Evolutionary conservation across 2,888 invertebrate genomes (phyloP), one percentile per base, ranked within the genome.

Genomic region (Eremobia ochroleuca): DNA sequence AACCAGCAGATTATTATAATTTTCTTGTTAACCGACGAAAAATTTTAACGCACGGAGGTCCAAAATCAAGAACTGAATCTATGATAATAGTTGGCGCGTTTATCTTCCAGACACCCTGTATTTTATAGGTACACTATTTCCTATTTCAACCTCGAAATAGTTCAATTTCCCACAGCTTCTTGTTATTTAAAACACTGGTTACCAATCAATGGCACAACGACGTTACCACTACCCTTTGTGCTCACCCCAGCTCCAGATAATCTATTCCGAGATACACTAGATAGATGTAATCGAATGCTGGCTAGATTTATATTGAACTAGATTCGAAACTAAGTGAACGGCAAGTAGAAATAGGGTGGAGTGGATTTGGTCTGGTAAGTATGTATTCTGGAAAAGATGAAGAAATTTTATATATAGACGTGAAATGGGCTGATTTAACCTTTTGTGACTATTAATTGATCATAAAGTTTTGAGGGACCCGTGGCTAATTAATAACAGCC

Each of bases 281-380:
- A 90, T 92, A 92, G 89, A 90, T 88, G 91, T 92, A 92, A 92
- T 92, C 90, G 91, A 92, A 91, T 88, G 82, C 85, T 78, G 82
- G 84, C 85, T 88, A 85, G 89, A 92, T 92, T 91, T 92, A 92
- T 91, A 90, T 92, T 88, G 87, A 79, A 88, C 87, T 78, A 40
- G 65, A 76, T 74, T 68, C 68, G 31, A 76, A 59, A 25, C 65
- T 79, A 79, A 72, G 40, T 76, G 68, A 72, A 82, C n/a, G 21
- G 43, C 46, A 31, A 66, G 28, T 52, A 52, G 66, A 34, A 79
- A 43, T 65, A n/a, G 28, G 6, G 6, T 28, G 25, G 2, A 73
- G 52, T 31, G 28, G 31, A 59, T 79, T 73, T 79, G 25, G 78
- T 71, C 40, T 1, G 40, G 0, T n/a, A 21, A 55, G 31, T 62